Base-by-base conservation (phyloP, 2,888 invertebrate genomes). In the Lapara coniferarum region DNA sequence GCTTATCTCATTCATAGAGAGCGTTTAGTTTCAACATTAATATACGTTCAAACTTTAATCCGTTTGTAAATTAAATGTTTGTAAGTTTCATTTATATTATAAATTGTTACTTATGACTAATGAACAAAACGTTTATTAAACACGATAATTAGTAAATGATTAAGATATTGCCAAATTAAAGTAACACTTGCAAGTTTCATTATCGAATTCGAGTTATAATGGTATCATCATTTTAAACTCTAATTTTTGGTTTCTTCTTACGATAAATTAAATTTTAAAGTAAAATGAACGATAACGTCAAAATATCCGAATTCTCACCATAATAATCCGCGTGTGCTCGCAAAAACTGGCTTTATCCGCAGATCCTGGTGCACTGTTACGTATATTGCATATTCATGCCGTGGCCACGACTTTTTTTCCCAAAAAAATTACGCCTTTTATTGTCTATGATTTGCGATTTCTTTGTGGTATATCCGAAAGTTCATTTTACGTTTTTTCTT, bases 381-480 rank as follows among this genome's bases (percentile, higher is more conserved):
- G 72, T 78, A 80, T 80, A 81, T 83, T 81, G 85, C 83, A 85
- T 85, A 87, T 86, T 85, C 85, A 86, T 86, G 80, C 68, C 72
- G 73, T 76, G 68, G 70, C 71, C 52, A 19, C 37, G 16, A 71
- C 63, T 72, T 72, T 77, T 77, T 73, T 76, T 75, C 13, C 6
- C 10, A 68, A 68, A 68, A 57, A 52, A 44, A 25, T 53, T 16
- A 10, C 13, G 46, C 70, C 67, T 74, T 71, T 71, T 77, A 72
- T 77, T 75, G 73, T 77, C 67, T 71, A 57, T 73, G 73, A 76
- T 77, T 74, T 75, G 71, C 69, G 72, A 75, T 75, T 77, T 77
- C 75, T 75, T 75, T 75, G 74, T 58, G 58, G 72, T 73, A 72
- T 66, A 63, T 51, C 8, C 14, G 66, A 10, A 67, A 66, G 72